Base-by-base conservation (phyloP, 1,140 invertebrate species). In the Nasonia giraulti region DNA sequence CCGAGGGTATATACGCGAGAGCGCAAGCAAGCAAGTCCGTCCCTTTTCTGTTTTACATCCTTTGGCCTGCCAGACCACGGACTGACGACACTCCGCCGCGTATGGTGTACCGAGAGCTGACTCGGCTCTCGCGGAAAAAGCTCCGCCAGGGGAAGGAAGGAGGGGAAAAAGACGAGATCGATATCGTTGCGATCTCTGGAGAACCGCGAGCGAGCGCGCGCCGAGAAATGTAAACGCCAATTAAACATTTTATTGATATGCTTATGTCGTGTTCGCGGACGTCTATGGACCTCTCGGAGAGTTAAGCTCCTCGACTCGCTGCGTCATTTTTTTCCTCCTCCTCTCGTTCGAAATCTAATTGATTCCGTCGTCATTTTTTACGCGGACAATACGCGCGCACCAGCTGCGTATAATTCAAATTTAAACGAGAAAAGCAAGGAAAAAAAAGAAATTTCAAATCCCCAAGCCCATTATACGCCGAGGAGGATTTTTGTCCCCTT, bases 231-330 rank as follows among this genome's bases (percentile, higher is more conserved):
- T 91, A 91, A 91, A 91, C 87, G 90, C 89, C 90, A 91, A 91
- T 91, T 91, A 91, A 91, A 91, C 91, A 90, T 91, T 91, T 91
- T 90, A 91, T 91, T 91, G 90, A 91, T 91, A 91, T 90, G 90
- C 89, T 91, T 89, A 89, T 89, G 90, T 91, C 90, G 89, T 90
- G 90, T 90, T 87, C 85, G 83, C 71, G 71, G 83, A 86, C 87
- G 87, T 90, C 85, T 80, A 77, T n/a, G 80, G 79, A 31, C 55
- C 73, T 76, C 74, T 8, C 33, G 23, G 11, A 17, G 20, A 20
- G 31, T 17, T 69, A 31, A 71, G 62, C 74, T 40, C 68, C 37
- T 11, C 8, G 55, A 14, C 27, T 37, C 27, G 69, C 10, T 11
- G 69, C 69, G 23, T 7, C 5, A 14, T 47, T 33, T 20, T 78